Evolutionary conservation across 2,113 vertebrate genomes (phyloP), one percentile per base, ranked within the genome.

Genomic region (Brachypteracias leptosomus): DNA sequence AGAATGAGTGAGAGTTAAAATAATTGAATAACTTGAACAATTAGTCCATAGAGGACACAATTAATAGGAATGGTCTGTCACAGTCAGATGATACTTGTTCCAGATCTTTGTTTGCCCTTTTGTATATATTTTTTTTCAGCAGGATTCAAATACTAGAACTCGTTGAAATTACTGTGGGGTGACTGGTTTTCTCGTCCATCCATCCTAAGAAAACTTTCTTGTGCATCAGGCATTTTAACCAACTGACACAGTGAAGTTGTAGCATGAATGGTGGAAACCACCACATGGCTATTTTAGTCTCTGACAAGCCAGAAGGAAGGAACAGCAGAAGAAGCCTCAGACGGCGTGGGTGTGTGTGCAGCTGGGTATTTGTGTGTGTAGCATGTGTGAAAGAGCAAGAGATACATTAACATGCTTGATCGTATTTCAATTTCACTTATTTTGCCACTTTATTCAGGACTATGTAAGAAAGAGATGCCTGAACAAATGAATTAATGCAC

Each of bases 31-130:
- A 88, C 78, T 88, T 42, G 10, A 89, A 91, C 77, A 94, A 82
- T 88, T 95, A 88, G 85, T 65, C 79, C 26, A 14, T 24, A 55
- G 16, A 82, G 83, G 89, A 92, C 70, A 61, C 20, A 66, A 28
- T 93, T 73, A 44, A 87, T 81, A 63, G 63, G 74, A 94, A 86
- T 26, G 8, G 52, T 96, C 61, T 29, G 65, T 72, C 80, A 59
- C 94, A 95, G 81, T 65, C 66, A 93, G 93, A 85, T 83, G 88
- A 80, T 92, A 67, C 78, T 72, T 80, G 28, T 90, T 93, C 73
- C 61, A 90, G 70, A 21, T 91, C 46, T 85, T 88, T 74, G 51
- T 87, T 96, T 93, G 58, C 29, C 59, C n/a, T n/a, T n/a, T n/a
- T 20, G 80, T 94, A 67, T 59, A 31, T 7, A 22, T 3, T 16